A percentile compares a stretch with the other conserved stretches of the same genome.
Evolutionary conservation across 2,888 invertebrate genomes (phyloP).

Genomic region (Biston betularia): DNA sequence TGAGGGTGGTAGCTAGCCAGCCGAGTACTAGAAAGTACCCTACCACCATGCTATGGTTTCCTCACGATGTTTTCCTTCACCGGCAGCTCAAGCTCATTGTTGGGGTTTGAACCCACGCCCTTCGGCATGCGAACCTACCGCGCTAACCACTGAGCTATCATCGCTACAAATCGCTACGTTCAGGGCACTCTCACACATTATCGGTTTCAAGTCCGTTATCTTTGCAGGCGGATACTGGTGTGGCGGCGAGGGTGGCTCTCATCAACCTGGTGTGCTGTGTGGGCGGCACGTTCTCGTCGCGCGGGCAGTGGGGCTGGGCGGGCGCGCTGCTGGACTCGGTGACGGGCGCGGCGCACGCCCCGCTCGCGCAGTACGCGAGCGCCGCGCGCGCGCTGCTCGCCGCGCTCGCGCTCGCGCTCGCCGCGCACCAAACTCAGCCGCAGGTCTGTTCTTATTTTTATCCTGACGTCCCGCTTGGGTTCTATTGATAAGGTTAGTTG

Average conservation of each 20-base stretch:
- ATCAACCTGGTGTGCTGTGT: slow-evolving; percentile 43
- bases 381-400: slow-evolving; percentile 61
- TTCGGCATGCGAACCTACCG: too few relatives aligned
- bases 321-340: slow-evolving; percentile 59
- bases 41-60: too few relatives aligned
- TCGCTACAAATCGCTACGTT: too few relatives aligned
- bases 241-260: slow-evolving; percentile 68
- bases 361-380: slow-evolving; percentile 59
- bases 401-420: slow-evolving; percentile 60
- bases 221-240: slow-evolving; percentile 68
- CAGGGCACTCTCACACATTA: too few relatives aligned
- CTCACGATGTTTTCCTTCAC: too few relatives aligned
- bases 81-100: too few relatives aligned
- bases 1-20: too few relatives aligned
- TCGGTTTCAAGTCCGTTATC: too few relatives aligned
- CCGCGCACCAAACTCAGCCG: slow-evolving; percentile 44
- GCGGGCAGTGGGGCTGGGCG: slow-evolving; percentile 70
- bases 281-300: slow-evolving; percentile 53
- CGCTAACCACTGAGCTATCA: too few relatives aligned
- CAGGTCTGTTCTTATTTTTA: slow-evolving; percentile 1
- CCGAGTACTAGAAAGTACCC: too few relatives aligned
- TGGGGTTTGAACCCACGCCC: too few relatives aligned
- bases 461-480: neutral
- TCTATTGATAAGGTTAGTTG: too few relatives aligned
- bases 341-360: slow-evolving; percentile 51